Evolutionary conservation across 2,797 vertebrate species (phyloP).

Genomic region (Fistularia tabacaria): DNA sequence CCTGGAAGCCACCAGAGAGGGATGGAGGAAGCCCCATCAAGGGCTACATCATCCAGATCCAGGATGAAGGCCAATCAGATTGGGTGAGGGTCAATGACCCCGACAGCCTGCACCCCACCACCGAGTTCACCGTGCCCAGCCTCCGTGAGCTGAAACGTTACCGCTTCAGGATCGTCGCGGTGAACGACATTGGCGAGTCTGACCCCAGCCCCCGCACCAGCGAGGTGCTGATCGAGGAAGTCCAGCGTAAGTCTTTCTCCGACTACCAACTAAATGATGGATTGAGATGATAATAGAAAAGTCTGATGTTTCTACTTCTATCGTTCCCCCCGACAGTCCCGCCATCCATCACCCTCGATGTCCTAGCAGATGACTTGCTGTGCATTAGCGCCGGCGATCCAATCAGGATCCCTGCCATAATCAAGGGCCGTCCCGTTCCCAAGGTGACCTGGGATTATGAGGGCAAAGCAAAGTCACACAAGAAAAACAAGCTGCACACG

Average conservation of each 20-base stretch:
- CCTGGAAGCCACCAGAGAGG: constrained; percentile 89
- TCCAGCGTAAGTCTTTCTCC: constrained; percentile 78
- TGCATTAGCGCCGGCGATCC: constrained; percentile 84
- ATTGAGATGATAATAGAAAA: background rate
- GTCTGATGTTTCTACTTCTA: background rate
- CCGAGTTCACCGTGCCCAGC: constrained; percentile 88
- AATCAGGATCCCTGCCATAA: constrained; percentile 86
- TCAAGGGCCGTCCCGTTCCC: constrained; percentile 89
- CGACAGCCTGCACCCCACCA: constrained; percentile 83
- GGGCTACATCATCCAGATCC: constrained; percentile 96
- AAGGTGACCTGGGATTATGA: constrained; percentile 95
- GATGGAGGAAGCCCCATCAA: constrained; percentile 96
- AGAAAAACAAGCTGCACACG: constrained; percentile 89
- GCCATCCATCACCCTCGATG: constrained; percentile 85
- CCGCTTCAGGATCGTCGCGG: constrained; percentile 93
- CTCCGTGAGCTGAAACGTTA: constrained; percentile 90
- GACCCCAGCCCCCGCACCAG: constrained; percentile 89
- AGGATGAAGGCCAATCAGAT: constrained; percentile 85
- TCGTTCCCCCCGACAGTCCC: constrained; percentile 49
- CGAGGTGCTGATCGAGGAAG: constrained; percentile 87
- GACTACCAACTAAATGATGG: background rate
- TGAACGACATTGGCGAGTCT: constrained; percentile 94
- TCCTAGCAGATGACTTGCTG: constrained; percentile 83
- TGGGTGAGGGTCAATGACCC: constrained; percentile 89
- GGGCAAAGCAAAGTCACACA: constrained; percentile 87